These are phyloP conservation scores for Drosophila algonquin DNA, from an alignment of 2,888 invertebrate species.

Conservation along the genomic window DNA sequence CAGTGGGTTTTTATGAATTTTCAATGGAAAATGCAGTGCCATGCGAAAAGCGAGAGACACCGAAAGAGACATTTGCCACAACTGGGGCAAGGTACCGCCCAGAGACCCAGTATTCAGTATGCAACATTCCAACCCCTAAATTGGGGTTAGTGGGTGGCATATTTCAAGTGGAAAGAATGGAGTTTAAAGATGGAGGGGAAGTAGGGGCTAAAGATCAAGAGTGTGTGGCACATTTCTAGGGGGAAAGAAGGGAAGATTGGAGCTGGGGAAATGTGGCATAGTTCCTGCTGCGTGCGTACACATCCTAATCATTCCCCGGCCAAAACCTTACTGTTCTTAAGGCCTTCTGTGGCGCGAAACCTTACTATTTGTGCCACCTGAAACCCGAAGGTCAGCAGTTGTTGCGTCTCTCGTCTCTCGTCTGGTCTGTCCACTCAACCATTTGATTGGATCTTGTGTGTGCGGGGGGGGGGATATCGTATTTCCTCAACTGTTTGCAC, in stretches of 20 bases:
- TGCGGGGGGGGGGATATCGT: conserved; percentile 38
- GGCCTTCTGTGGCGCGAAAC: conserved; percentile 22
- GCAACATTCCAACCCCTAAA: conserved; percentile 17
- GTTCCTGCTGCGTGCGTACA: not conserved
- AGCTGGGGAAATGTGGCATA: not conserved
- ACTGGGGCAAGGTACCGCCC: conserved; percentile 45
- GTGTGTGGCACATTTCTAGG: not conserved
- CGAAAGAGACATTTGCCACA: conserved; percentile 13
- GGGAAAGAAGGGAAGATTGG: not conserved
- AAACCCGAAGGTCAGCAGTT: conserved; percentile 52
- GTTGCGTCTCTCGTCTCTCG: conserved; percentile 10
- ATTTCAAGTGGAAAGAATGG: not conserved
- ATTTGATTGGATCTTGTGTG: conserved; percentile 25
- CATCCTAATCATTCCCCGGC: conserved; percentile 12
- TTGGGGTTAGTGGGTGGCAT: conserved; percentile 56
- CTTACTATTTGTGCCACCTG: conserved; percentile 8
- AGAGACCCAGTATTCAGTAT: not conserved
- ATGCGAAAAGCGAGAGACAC: conserved; percentile 49
- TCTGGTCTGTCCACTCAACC: conserved; percentile 23
- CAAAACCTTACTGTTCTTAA: conserved; percentile 20
- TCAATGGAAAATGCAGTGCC: conserved; percentile 48
- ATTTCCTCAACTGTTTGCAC: conserved; percentile 44
- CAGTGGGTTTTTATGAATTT: conserved; percentile 62
- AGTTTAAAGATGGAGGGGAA: not conserved
- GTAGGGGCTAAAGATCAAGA: not conserved